These are phyloP conservation scores for Clepsis dumicolana DNA, from an alignment of 2,888 invertebrate species.

Conservation along the genomic window DNA sequence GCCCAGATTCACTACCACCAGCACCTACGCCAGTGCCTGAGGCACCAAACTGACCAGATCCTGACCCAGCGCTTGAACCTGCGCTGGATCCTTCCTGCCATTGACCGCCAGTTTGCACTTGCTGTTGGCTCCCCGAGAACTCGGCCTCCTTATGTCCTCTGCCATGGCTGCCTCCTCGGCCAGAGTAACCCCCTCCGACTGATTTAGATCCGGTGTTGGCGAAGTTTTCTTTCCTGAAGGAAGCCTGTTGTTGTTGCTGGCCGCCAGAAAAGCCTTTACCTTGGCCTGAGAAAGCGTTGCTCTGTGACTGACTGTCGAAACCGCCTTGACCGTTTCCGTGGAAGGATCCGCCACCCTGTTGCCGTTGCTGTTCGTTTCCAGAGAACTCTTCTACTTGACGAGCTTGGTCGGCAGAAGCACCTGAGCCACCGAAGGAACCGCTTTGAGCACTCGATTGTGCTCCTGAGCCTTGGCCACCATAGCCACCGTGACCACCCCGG, in stretches of 20 bases:
- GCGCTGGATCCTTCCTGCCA: conserved; percentile 44
- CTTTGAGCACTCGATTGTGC: conserved; percentile 26
- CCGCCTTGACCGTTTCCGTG: conserved; percentile 16
- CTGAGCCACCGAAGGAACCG: conserved; percentile 30
- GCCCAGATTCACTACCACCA: conserved; percentile 37
- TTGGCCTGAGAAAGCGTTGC: conserved; percentile 17
- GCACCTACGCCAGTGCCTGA: conserved; percentile 25
- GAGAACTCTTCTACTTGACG: conserved; percentile 35
- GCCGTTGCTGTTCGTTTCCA: conserved; percentile 45
- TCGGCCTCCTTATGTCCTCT: background rate
- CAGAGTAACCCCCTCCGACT: conserved; percentile 23
- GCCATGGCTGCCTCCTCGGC: conserved; percentile 6
- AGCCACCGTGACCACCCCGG: conserved; percentile 14
- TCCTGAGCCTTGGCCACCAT: conserved; percentile 18
- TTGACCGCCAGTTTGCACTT: conserved; percentile 40
- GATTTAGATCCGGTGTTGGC: conserved; percentile 27
- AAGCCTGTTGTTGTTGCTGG: conserved; percentile 29
- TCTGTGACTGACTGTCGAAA: conserved; percentile 24
- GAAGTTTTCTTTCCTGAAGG: conserved; percentile 17
- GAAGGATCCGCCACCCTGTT: conserved; percentile 37
- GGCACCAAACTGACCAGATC: conserved; percentile 40
- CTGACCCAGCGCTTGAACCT: conserved; percentile 3
- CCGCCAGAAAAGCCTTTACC: conserved; percentile 18
- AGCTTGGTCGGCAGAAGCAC: conserved; percentile 31
- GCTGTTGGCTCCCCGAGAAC: conserved; percentile 31